These are phyloP conservation scores for Elachura formosa DNA, from an alignment of 2,113 vertebrate species.

Conservation along the genomic window DNA sequence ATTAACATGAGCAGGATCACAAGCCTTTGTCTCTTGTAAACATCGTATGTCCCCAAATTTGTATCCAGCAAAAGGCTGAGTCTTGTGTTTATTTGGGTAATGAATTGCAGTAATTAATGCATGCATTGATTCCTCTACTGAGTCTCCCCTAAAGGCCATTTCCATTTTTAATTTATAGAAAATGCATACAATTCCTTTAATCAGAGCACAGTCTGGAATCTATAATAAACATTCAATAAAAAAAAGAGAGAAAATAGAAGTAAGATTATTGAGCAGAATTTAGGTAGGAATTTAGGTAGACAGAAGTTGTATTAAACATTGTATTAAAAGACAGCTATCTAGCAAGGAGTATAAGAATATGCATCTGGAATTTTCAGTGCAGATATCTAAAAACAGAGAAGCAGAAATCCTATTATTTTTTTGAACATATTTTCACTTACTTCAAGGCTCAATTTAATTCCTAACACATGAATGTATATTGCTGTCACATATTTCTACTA, in stretches of 20 bases:
- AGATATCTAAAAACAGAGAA: not conserved
- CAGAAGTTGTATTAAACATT: not conserved
- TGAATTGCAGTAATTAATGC: conserved; percentile 98
- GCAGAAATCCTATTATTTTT: not conserved
- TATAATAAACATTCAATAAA: conserved; percentile 24
- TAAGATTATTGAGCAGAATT: not conserved
- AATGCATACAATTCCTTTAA: conserved; percentile 70
- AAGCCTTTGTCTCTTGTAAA: conserved; percentile 86
- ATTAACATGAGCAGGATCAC: conserved; percentile 86
- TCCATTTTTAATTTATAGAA: conserved; percentile 95
- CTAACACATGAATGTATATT: not conserved
- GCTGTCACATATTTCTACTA: not conserved
- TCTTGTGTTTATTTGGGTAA: conserved; percentile 95
- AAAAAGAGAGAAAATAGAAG: not conserved
- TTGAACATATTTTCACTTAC: not conserved
- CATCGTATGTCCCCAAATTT: conserved; percentile 80
- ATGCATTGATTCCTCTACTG: conserved; percentile 88
- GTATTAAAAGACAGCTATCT: not conserved
- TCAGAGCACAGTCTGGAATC: conserved; percentile 55
- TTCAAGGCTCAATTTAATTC: not conserved
- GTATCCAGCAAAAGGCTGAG: conserved; percentile 85
- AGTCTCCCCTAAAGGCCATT: conserved; percentile 88
- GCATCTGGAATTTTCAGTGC: not conserved
- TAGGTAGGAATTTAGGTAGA: not conserved
- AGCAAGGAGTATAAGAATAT: not conserved